Percentiles rank a stretch among this genome's conserved stretches.
Evolutionary conservation across 23 tunicate species (phyloP).

Genomic region (Trididemnum miniatum): DNA sequence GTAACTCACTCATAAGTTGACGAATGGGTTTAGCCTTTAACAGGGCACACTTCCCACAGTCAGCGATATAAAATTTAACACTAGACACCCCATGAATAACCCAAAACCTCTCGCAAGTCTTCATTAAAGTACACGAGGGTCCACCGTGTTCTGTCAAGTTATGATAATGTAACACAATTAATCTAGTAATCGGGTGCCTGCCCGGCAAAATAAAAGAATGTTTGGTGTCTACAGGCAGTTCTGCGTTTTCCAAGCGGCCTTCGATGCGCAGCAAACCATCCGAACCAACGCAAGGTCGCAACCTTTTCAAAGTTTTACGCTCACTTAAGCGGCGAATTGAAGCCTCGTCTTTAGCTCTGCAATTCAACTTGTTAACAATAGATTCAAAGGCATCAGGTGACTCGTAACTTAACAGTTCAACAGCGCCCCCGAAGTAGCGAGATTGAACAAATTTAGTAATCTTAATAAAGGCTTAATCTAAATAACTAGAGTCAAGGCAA

Average conservation of each 20-base stretch:
- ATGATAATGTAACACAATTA: not conserved
- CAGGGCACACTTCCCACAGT: not conserved
- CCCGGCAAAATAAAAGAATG: not conserved
- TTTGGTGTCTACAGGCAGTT: not conserved
- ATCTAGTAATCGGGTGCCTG: not conserved
- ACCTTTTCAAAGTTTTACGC: not conserved
- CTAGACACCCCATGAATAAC: not conserved
- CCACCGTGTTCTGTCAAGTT: not conserved
- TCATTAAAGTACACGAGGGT: not conserved
- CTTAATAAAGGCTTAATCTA: not conserved
- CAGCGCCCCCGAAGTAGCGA: not conserved
- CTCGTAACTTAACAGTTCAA: not conserved
- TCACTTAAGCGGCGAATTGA: not conserved
- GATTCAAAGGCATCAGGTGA: not conserved
- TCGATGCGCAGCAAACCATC: not conserved
- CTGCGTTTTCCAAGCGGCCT: slow-evolving; percentile 5
- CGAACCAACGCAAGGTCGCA: not conserved
- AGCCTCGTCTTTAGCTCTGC: not conserved
- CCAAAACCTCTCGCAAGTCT: slow-evolving; percentile 6
- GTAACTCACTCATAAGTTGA: slow-evolving; percentile 20
- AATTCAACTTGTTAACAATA: not conserved
- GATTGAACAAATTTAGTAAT: not conserved
- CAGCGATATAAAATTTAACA: not conserved
- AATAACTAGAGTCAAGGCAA: not conserved
- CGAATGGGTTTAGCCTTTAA: slow-evolving; percentile 11